Evolutionary conservation across 2,113 vertebrate genomes (phyloP).

Genomic region (Rhinogobius similis): DNA sequence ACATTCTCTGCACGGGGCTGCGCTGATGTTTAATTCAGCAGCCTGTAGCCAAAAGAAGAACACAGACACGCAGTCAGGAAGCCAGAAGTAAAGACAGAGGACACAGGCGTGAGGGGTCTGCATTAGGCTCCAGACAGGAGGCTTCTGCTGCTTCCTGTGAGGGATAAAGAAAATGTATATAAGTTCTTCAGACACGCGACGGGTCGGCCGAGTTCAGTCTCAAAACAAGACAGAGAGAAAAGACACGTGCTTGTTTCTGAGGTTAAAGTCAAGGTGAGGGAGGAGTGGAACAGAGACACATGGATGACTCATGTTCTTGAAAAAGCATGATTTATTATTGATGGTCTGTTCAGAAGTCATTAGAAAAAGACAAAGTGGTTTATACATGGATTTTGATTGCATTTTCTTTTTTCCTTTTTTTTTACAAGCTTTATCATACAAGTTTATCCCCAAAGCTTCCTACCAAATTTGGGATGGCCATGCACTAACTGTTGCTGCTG

Average conservation of each 20-base stretch:
- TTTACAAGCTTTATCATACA: too few species aligned
- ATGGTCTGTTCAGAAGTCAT: conserved; percentile 25
- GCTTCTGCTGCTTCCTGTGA: conserved; percentile 42
- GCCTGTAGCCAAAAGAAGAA: conserved; percentile 51
- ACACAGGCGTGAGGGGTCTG: conserved; percentile 44
- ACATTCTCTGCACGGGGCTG: conserved; percentile 54
- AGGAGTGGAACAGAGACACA: conserved; percentile 17
- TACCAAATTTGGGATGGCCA: too few species aligned
- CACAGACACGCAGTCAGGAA: conserved; percentile 45
- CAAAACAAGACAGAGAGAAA: conserved; percentile 33
- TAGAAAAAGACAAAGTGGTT: neutral
- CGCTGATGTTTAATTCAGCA: conserved; percentile 74
- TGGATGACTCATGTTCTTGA: conserved; percentile 44
- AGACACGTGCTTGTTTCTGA: conserved; percentile 50
- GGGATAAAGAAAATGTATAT: conserved; percentile 44
- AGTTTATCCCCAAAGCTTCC: too few species aligned
- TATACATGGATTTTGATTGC: too few species aligned
- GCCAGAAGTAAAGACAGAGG: conserved; percentile 46
- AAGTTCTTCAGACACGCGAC: conserved; percentile 34
- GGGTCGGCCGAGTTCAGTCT: conserved; percentile 36
- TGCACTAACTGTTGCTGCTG: too few species aligned
- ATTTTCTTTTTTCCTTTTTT: too few species aligned
- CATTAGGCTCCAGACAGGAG: conserved; percentile 54
- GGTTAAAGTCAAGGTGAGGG: conserved; percentile 68
- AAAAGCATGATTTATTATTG: conserved; percentile 37